These are phyloP conservation scores for Syngnathus typhle DNA, from an alignment of 2,113 vertebrate species.

Conservation along the genomic window DNA sequence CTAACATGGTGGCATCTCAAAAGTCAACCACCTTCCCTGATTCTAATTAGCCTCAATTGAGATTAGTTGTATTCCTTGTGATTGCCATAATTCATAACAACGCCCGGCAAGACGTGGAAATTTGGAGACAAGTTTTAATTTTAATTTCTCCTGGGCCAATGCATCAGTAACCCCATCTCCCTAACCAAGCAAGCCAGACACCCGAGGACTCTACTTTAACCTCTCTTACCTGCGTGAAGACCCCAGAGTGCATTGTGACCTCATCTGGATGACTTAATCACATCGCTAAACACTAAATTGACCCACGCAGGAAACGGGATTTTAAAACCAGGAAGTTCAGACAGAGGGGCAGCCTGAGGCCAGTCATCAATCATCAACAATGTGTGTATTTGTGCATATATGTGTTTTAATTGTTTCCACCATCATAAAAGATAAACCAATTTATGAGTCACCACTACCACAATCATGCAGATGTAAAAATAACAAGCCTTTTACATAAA, in stretches of 20 bases:
- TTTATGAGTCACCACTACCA: slow-evolving; percentile 10
- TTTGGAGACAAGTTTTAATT: background rate
- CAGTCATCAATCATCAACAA: slow-evolving; percentile 58
- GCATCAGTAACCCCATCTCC: background rate
- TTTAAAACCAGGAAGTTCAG: slow-evolving; percentile 61
- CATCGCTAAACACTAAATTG: slow-evolving; percentile 44
- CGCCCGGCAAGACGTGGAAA: background rate
- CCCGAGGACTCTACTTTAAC: slow-evolving; percentile 35
- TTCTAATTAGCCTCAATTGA: background rate
- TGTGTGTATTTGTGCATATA: slow-evolving; percentile 20
- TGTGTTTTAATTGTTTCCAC: slow-evolving; percentile 31
- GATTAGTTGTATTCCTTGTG: background rate
- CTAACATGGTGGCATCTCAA: background rate
- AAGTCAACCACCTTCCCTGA: background rate
- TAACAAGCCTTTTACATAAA: background rate
- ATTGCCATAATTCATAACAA: background rate
- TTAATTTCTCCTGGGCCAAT: background rate
- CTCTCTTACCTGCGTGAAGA: slow-evolving; percentile 36
- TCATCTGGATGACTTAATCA: slow-evolving; percentile 51
- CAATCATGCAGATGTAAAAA: background rate
- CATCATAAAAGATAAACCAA: slow-evolving; percentile 6
- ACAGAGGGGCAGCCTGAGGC: slow-evolving; percentile 47
- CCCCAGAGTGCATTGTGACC: slow-evolving; percentile 44
- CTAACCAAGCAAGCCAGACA: slow-evolving; percentile 23
- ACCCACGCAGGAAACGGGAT: slow-evolving; percentile 48